Base-by-base conservation (phyloP, 2,797 vertebrate genomes). In the Melanotaenia maccullochi region DNA sequence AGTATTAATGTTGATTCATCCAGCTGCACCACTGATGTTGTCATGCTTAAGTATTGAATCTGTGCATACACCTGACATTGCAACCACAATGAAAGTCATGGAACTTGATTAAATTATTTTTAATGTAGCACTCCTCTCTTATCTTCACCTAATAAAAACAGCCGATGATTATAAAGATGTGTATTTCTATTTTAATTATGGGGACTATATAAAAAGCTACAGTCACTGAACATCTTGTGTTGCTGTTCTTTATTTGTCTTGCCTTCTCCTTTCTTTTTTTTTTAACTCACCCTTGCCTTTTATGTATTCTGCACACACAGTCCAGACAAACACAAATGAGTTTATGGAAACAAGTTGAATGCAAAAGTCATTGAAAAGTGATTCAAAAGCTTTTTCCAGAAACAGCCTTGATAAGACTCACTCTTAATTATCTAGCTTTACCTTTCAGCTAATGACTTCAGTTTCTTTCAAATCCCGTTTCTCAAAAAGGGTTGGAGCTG, bases 361-460 rank as follows among this genome's bases (percentile, higher is more conserved):
- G 14, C 57, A 36, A 13, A 44, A 69, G 30, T 62, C 40, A 3
- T 55, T 42, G 47, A 13, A 42, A 61, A 75, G 33, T 28, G 35
- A 73, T 60, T 30, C 59, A 25, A 65, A 11, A 60, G 38, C 11
- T 65, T 35, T 32, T 83, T 78, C 71, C 60, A 81, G 57, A 77
- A 83, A 81, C 64, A 73, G 66, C 14, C 58, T 65, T 63, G 25
- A 76, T 40, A 60, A 68, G 56, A 71, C 60, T 4, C 18, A 25
- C 12, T 59, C 54, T 44, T 76, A 59, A 73, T 76, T 40, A 52
- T 69, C 55, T 51, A 73, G 58, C 56, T 44, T 44, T 18, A 44
- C 60, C 65, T 67, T 58, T 76, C 14, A 16, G 22, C 66, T 75
- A 51, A 82, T 14, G 60, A 80, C 28, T 59, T 84, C 35, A 74